Evolutionary conservation across 1,140 invertebrate species (phyloP).

Genomic region (Drosophila fuyamai): DNA sequence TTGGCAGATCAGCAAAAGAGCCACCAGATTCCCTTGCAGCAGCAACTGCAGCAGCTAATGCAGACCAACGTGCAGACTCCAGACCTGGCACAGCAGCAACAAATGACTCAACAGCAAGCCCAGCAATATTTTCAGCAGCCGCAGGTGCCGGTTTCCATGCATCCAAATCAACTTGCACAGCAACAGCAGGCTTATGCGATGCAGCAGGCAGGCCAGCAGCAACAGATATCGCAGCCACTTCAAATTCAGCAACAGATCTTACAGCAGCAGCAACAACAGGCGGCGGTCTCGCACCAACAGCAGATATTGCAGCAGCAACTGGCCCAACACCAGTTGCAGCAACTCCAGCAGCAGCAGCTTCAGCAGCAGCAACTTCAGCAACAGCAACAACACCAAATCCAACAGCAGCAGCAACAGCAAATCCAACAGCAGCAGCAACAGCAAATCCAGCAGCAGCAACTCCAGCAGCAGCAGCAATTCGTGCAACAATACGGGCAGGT

Average conservation of each 20-base stretch:
- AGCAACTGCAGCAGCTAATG: slow-evolving; percentile 71
- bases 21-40: slow-evolving; percentile 83
- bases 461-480: slow-evolving; percentile 64
- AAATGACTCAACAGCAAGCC: slow-evolving; percentile 51
- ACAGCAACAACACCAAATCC: slow-evolving; percentile 52
- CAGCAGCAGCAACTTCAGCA: slow-evolving; percentile 54
- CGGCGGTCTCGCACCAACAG: slow-evolving; percentile 43
- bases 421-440: slow-evolving; percentile 64
- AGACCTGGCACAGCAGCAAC: slow-evolving; percentile 64
- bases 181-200: slow-evolving; percentile 38
- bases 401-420: slow-evolving; percentile 60
- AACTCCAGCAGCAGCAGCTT: slow-evolving; percentile 41
- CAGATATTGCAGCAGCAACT: slow-evolving; percentile 55
- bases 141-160: slow-evolving; percentile 27
- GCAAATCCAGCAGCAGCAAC: slow-evolving; percentile 28
- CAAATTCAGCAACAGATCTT: slow-evolving; percentile 47
- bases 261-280: slow-evolving; percentile 49
- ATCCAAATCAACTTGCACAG: slow-evolving; percentile 38
- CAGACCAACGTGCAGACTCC: slow-evolving; percentile 61
- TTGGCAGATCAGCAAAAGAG: slow-evolving; percentile 22
- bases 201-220: slow-evolving; percentile 47
- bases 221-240: slow-evolving; percentile 41
- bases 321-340: slow-evolving; percentile 52
- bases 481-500: slow-evolving; percentile 68
- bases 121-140: slow-evolving; percentile 49